A percentile compares a stretch with the other conserved stretches of the same genome.
These are phyloP conservation scores for Drosophila conformis DNA, from an alignment of 2,888 invertebrate genomes.

Conservation along the genomic window DNA sequence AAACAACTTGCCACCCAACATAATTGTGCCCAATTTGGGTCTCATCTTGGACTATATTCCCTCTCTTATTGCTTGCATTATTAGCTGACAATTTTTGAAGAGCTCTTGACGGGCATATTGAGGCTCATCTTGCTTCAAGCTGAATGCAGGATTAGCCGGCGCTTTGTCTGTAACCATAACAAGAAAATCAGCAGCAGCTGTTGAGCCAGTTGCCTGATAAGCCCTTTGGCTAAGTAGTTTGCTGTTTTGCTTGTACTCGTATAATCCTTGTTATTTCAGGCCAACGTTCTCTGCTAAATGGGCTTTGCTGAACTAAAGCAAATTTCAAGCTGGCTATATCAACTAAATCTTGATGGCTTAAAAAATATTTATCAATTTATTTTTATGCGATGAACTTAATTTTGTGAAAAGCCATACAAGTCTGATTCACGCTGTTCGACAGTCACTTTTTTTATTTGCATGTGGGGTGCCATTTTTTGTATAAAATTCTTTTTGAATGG, in stretches of 20 bases:
- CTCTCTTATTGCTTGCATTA: conserved; percentile 69
- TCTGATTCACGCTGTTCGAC: conserved; percentile 3
- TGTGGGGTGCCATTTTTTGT: neutral
- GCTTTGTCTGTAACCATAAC: conserved; percentile 62
- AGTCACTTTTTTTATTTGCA: conserved; percentile 12
- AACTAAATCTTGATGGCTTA: neutral
- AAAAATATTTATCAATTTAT: neutral
- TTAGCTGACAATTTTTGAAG: conserved; percentile 72
- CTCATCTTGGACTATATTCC: conserved; percentile 46
- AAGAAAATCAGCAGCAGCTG: conserved; percentile 31
- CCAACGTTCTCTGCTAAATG: conserved; percentile 35
- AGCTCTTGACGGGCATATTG: conserved; percentile 25
- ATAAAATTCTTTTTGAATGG: conserved; percentile 13
- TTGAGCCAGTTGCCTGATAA: conserved; percentile 55
- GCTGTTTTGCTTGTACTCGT: conserved; percentile 57
- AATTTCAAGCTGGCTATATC: neutral
- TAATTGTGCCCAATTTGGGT: conserved; percentile 66
- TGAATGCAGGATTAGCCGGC: conserved; percentile 60
- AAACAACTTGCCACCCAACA: conserved; percentile 8
- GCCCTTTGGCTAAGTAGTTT: conserved; percentile 55
- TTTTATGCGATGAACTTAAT: neutral
- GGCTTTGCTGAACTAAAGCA: conserved; percentile 12
- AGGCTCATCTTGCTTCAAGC: conserved; percentile 14
- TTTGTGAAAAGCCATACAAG: neutral
- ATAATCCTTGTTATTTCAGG: conserved; percentile 68